Evolutionary conservation across 2,113 vertebrate genomes (phyloP).

Genomic region (Zootoca vivipara): DNA sequence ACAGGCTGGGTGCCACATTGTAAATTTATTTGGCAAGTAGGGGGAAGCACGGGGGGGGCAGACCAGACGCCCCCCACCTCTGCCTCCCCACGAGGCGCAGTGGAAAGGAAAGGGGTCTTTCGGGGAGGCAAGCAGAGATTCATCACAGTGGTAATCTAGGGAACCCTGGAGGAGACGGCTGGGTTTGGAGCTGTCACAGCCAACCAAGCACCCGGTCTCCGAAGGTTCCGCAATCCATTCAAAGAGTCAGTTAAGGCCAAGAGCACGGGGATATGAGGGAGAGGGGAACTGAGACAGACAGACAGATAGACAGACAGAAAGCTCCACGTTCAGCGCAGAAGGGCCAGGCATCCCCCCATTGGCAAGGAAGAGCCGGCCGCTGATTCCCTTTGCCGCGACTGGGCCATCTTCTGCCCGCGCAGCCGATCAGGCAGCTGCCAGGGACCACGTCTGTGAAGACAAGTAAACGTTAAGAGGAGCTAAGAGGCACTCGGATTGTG

Average conservation of each 20-base stretch:
- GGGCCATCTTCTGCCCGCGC: rapidly evolving
- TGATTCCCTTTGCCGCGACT: not conserved
- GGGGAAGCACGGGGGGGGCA: no score
- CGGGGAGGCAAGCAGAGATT: not conserved
- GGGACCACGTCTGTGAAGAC: slow-evolving; percentile 25
- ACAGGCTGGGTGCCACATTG: not conserved
- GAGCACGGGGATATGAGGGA: not conserved
- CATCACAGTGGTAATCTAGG: slow-evolving; percentile 5
- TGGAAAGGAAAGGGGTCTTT: not conserved
- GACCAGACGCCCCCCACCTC: not conserved
- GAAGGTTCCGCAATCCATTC: not conserved
- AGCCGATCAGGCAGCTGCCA: not conserved
- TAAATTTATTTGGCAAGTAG: slow-evolving; percentile 21
- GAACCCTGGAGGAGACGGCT: no score
- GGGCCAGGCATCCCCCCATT: rapidly evolving
- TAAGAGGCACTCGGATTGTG: slow-evolving; percentile 68
- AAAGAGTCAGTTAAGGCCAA: slow-evolving; percentile 10
- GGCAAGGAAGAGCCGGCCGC: slow-evolving; percentile 24
- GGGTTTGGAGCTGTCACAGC: not conserved
- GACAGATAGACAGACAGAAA: not conserved
- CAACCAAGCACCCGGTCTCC: not conserved
- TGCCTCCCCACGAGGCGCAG: not conserved
- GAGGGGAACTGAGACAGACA: not conserved
- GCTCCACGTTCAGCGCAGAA: not conserved
- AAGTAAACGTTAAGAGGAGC: slow-evolving; percentile 50